A percentile compares a stretch with the other conserved stretches of the same genome.
Evolutionary conservation across 2,797 vertebrate species (phyloP).

Genomic region (Setipinna tenuifilis): DNA sequence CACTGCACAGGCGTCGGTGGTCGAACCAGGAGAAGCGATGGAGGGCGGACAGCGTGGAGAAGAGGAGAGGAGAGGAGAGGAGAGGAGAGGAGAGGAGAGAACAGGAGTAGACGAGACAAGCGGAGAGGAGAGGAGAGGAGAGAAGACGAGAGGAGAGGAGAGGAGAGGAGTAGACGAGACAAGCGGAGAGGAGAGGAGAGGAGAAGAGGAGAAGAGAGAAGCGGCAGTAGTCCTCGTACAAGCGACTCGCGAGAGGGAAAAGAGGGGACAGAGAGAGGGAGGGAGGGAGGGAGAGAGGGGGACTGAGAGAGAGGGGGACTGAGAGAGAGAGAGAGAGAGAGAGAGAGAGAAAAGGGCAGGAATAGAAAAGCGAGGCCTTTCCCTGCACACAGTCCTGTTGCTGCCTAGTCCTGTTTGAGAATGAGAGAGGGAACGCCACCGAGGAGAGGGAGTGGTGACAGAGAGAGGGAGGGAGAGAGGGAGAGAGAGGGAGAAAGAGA

Average conservation of each 20-base stretch:
- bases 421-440: too few relatives aligned
- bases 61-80: not conserved
- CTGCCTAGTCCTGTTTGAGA: constrained; percentile 24
- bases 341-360: constrained; percentile 35
- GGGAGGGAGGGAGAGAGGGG: too few relatives aligned
- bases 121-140: constrained; percentile 45
- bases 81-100: too few relatives aligned
- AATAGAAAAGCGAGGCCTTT: constrained; percentile 26
- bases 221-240: too few relatives aligned
- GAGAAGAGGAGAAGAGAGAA: constrained; percentile 1
- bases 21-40: not conserved
- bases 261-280: too few relatives aligned
- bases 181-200: constrained; percentile 45
- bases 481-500: not conserved
- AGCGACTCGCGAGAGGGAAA: not conserved
- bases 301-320: too few relatives aligned
- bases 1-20: constrained; percentile 41
- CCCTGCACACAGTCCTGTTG: constrained; percentile 17
- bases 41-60: not conserved
- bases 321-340: constrained; percentile 28
- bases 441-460: too few relatives aligned
- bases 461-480: not conserved
- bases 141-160: constrained; percentile 54
- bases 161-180: constrained; percentile 37
- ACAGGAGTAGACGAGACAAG: too few relatives aligned